Conservation (phyloP, 1,140 invertebrate species). For the Stenopsyche tienmushanensis region DNA sequence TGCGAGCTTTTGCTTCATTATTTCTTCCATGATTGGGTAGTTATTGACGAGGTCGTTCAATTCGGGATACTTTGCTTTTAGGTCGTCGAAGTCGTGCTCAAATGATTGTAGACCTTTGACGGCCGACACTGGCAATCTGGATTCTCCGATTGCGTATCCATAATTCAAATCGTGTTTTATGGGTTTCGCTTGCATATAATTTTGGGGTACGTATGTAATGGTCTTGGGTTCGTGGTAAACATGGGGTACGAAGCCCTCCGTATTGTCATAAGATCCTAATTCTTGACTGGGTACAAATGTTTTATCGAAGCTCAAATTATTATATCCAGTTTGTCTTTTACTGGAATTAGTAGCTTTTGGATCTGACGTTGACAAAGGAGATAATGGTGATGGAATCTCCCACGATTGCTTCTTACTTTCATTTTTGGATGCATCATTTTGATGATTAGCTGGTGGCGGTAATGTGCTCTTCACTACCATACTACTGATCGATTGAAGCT, state of each 20-base stretch:
- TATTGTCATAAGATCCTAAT: conserved; percentile 31
- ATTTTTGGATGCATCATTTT: background rate
- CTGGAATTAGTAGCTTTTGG: conserved; percentile 36
- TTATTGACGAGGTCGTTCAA: conserved; percentile 36
- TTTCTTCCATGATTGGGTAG: conserved; percentile 40
- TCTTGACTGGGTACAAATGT: conserved; percentile 37
- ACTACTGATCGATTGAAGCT: conserved; percentile 12
- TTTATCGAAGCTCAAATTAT: conserved; percentile 2
- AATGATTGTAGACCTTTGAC: conserved; percentile 29
- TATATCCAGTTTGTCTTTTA: conserved; percentile 35
- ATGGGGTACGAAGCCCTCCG: conserved; percentile 36
- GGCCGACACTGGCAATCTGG: conserved; percentile 16
- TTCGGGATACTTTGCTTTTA: conserved; percentile 40
- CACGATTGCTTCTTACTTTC: conserved; percentile 30
- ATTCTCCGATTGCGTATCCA: conserved; percentile 22
- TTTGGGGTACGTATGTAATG: conserved; percentile 3
- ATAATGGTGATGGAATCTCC: conserved; percentile 37
- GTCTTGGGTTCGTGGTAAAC: conserved; percentile 21
- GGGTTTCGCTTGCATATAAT: conserved; percentile 19
- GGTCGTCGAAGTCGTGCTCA: conserved; percentile 36
- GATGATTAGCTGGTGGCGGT: background rate
- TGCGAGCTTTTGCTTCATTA: conserved; percentile 39
- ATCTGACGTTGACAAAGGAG: conserved; percentile 27
- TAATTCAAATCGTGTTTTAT: conserved; percentile 29
- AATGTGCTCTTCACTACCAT: conserved; percentile 21